These are phyloP conservation scores for Lycaon pictus DNA, from an alignment of 2,113 vertebrate genomes.

Conservation along the genomic window DNA sequence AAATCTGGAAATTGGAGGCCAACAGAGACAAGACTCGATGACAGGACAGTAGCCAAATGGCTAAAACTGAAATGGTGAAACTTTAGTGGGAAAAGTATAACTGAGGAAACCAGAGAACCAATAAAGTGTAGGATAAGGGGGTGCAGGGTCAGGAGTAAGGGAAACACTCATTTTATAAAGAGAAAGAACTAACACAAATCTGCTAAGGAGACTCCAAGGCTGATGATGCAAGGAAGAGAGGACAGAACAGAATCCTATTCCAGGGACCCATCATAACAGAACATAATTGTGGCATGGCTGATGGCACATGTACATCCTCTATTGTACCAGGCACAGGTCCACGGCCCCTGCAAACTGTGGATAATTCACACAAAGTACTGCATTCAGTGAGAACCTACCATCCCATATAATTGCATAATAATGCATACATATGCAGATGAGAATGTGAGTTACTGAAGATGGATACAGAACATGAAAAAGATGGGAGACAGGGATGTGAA, in stretches of 20 bases:
- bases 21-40: neutral
- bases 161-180: constrained; percentile 4
- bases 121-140: neutral
- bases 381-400: neutral
- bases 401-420: neutral
- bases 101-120: neutral
- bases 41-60: neutral
- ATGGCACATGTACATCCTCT: neutral
- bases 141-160: fast-evolving
- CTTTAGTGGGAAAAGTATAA: neutral
- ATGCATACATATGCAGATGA: constrained; percentile 10
- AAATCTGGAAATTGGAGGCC: neutral
- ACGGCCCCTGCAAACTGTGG: neutral
- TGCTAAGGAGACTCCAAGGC: neutral
- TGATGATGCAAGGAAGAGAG: neutral
- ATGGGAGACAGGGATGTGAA: neutral
- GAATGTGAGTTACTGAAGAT: constrained; percentile 8
- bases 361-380: constrained; percentile 10
- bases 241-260: neutral
- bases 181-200: neutral
- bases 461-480: neutral
- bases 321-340: neutral
- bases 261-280: neutral
- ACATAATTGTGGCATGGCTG: neutral
- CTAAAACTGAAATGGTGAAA: constrained; percentile 47